A percentile compares a stretch with the other conserved stretches of the same genome.
Conservation (phyloP, 2,888 invertebrate genomes). For the Cephus spinipes region DNA sequence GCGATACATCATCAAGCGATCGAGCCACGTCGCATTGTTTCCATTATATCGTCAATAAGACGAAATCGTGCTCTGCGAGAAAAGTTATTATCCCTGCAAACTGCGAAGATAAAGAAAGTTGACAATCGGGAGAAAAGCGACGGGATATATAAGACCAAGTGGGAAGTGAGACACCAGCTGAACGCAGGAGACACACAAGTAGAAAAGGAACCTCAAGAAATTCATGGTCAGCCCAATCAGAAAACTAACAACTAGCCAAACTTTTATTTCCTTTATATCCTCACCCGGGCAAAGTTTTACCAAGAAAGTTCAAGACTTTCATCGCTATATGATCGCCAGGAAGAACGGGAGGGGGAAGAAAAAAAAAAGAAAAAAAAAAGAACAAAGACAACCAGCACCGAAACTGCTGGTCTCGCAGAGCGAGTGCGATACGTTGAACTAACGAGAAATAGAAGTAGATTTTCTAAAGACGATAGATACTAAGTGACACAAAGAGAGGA, state of each 20-base stretch:
- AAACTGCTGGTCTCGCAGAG: not conserved
- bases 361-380: not conserved
- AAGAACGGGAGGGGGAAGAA: not conserved
- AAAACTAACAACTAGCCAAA: not conserved
- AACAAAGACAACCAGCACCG: not conserved
- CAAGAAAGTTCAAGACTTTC: not conserved
- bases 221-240: not conserved
- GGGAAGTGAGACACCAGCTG: not conserved
- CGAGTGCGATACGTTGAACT: not conserved
- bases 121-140: not conserved
- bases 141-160: not conserved
- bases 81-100: not conserved
- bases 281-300: not conserved
- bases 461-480: conserved; percentile 4
- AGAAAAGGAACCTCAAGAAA: not conserved
- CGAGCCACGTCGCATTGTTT: not conserved
- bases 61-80: not conserved
- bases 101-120: not conserved
- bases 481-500: conserved; percentile 2
- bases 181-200: not conserved
- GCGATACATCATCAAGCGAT: not conserved
- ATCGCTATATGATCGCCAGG: not conserved
- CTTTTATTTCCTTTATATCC: not conserved
- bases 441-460: conserved; percentile 6
- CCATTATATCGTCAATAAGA: not conserved